Evolutionary conservation across 2,797 vertebrate species (phyloP).

Genomic region (Erithacus rubecula): DNA sequence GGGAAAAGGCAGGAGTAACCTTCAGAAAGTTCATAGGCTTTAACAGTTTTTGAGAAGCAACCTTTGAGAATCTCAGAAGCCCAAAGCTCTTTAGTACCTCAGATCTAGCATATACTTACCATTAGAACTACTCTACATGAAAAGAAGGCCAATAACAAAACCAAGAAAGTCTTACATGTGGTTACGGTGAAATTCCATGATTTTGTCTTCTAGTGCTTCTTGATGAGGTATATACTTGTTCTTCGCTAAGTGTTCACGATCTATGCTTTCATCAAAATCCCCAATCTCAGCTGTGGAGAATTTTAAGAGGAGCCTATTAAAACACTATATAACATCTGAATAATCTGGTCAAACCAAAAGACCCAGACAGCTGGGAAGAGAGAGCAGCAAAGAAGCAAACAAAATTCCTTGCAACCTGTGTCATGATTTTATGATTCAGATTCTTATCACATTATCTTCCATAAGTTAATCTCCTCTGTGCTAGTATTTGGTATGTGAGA

Average conservation of each 20-base stretch:
- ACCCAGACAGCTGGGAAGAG: background rate
- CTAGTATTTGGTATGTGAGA: background rate
- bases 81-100: background rate
- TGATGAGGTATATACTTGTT: slow-evolving; percentile 97
- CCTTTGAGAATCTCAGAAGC: background rate
- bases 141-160: background rate
- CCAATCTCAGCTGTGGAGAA: slow-evolving; percentile 90
- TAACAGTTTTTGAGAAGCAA: background rate
- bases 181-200: slow-evolving; percentile 93
- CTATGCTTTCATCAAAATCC: slow-evolving; percentile 94
- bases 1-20: background rate
- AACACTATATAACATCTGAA: background rate
- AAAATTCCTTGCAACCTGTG: background rate
- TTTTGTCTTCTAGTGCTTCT: slow-evolving; percentile 93
- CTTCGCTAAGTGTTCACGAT: slow-evolving; percentile 93
- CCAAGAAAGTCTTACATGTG: slow-evolving; percentile 82
- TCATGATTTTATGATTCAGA: background rate
- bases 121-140: background rate
- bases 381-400: background rate
- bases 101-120: background rate
- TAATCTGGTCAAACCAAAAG: background rate
- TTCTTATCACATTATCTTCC: background rate
- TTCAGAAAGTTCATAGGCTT: background rate
- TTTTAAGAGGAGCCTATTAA: background rate
- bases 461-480: background rate